Conservation (phyloP, 1,140 invertebrate genomes). For the Trachymyrmex cornetzi region DNA sequence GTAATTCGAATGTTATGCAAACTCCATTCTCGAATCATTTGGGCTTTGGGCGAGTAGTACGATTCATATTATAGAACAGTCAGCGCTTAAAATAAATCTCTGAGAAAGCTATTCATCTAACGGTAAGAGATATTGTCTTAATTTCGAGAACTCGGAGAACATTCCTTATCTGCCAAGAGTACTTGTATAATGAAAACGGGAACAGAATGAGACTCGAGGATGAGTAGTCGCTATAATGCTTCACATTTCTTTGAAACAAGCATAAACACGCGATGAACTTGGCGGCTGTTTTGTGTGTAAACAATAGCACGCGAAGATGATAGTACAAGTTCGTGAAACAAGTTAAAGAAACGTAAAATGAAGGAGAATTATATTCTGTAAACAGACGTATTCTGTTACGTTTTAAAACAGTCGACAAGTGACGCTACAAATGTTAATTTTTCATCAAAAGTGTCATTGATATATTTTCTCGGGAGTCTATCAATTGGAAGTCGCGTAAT, state of each 20-base stretch:
- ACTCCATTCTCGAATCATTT: not conserved
- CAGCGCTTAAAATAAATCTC: not conserved
- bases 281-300: slow-evolving; percentile 51
- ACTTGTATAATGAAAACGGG: not conserved
- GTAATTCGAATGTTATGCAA: not conserved
- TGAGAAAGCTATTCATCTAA: not conserved
- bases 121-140: not conserved
- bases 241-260: slow-evolving; percentile 47
- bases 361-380: slow-evolving; percentile 47
- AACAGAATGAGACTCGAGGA: not conserved
- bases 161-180: not conserved
- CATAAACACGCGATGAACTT: slow-evolving; percentile 49
- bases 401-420: not conserved
- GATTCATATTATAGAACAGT: not conserved
- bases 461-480: not conserved
- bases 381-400: slow-evolving; percentile 13
- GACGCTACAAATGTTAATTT: not conserved
- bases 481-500: not conserved
- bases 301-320: slow-evolving; percentile 43
- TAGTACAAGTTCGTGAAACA: not conserved
- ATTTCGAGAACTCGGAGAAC: not conserved
- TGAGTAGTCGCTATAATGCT: slow-evolving; percentile 15
- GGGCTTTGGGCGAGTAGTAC: not conserved
- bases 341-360: slow-evolving; percentile 50
- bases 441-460: not conserved